Evolutionary conservation across 2,797 vertebrate species (phyloP).

Genomic region (Sorex maritimensis): DNA sequence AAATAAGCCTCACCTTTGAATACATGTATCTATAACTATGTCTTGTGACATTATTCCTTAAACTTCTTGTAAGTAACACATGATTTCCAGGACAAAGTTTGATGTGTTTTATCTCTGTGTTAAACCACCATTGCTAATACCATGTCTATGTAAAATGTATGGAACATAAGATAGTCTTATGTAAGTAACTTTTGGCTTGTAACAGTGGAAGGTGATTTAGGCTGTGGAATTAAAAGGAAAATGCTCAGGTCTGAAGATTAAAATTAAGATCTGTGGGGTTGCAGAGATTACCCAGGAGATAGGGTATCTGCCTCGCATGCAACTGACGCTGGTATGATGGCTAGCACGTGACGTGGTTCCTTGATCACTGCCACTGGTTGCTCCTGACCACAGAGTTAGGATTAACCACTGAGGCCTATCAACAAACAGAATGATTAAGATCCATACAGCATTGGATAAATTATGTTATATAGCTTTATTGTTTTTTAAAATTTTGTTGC

Average conservation of each 20-base stretch:
- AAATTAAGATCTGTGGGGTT: not conserved
- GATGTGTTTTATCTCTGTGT: not conserved
- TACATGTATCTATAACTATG: not conserved
- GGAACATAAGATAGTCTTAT: not conserved
- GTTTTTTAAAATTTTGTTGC: too few species aligned
- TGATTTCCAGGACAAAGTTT: not conserved
- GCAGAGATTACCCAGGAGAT: too few species aligned
- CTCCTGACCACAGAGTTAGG: too few species aligned
- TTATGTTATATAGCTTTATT: not conserved
- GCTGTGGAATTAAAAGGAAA: not conserved
- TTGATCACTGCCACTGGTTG: too few species aligned
- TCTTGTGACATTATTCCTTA: slow-evolving; percentile 4
- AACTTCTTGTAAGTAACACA: not conserved
- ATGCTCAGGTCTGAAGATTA: not conserved
- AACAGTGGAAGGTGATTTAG: not conserved
- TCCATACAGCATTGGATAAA: not conserved
- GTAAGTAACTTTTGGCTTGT: not conserved
- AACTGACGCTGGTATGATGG: too few species aligned
- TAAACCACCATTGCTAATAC: not conserved
- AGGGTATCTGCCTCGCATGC: too few species aligned
- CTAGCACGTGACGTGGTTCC: too few species aligned
- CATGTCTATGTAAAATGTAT: not conserved
- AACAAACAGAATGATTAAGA: not conserved
- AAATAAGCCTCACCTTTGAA: not conserved
- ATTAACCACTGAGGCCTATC: too few species aligned